These are phyloP conservation scores for Uloborus plumipes DNA, from an alignment of 2,888 invertebrate species.

Conservation along the genomic window DNA sequence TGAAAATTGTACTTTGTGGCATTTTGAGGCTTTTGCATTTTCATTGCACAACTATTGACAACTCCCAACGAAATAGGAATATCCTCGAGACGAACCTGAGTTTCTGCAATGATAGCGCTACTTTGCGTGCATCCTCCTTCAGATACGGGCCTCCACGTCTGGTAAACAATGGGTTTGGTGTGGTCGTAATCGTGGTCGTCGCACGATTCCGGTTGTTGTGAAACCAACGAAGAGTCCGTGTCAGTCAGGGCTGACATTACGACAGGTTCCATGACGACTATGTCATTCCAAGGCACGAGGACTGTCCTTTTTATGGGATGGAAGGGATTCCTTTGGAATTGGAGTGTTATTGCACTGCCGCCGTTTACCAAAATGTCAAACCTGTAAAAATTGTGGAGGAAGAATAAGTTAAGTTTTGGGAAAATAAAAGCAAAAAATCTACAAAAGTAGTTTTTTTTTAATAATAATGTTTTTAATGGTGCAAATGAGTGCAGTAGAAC, in stretches of 20 bases:
- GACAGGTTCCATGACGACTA: slow-evolving; percentile 89
- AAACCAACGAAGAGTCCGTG: slow-evolving; percentile 74
- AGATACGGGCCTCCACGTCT: slow-evolving; percentile 95
- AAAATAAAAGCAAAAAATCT: background rate
- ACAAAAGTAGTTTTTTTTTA: too few species aligned
- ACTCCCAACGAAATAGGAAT: background rate
- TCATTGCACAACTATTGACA: too few species aligned
- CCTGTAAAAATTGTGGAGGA: slow-evolving; percentile 67
- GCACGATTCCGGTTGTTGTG: slow-evolving; percentile 79
- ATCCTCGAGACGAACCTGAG: slow-evolving; percentile 65
- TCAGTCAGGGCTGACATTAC: slow-evolving; percentile 76
- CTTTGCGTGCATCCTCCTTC: slow-evolving; percentile 93
- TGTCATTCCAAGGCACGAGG: slow-evolving; percentile 96
- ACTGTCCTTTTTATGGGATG: slow-evolving; percentile 88
- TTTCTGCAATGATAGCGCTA: slow-evolving; percentile 78
- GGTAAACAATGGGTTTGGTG: slow-evolving; percentile 92
- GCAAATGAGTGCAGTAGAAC: too few species aligned
- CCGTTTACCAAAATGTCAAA: slow-evolving; percentile 99
- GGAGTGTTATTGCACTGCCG: slow-evolving; percentile 95
- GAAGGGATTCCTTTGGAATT: slow-evolving; percentile 93
- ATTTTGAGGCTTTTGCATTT: too few species aligned
- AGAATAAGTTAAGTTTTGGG: background rate
- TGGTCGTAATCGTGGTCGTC: slow-evolving; percentile 89
- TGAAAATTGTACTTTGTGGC: too few species aligned
- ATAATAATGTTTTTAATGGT: too few species aligned